These are phyloP conservation scores for Ceraclea dissimilis DNA, from an alignment of 2,888 invertebrate species.

Conservation along the genomic window DNA sequence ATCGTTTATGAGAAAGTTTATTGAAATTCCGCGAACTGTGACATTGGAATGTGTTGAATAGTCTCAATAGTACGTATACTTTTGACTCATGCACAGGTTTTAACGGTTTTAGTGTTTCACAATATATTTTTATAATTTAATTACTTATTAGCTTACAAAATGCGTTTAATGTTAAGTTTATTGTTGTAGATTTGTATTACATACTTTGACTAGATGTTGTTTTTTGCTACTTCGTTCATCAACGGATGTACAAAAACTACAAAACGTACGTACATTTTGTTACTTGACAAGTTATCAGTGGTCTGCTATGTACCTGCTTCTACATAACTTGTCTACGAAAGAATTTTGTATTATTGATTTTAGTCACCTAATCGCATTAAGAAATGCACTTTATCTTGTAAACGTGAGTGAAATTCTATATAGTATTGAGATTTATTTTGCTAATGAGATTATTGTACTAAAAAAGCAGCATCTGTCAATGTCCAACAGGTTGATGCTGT, in stretches of 20 bases:
- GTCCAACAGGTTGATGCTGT: not conserved
- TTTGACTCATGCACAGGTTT: not conserved
- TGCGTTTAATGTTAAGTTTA: not conserved
- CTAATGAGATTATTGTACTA: too few species aligned
- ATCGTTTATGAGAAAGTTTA: not conserved
- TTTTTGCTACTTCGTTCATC: too few species aligned
- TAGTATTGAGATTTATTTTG: too few species aligned
- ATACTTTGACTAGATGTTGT: too few species aligned
- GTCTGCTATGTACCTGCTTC: too few species aligned
- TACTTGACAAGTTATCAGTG: too few species aligned
- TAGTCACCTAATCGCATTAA: not conserved
- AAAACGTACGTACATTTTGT: too few species aligned
- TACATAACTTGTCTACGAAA: not conserved
- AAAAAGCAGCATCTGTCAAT: not conserved
- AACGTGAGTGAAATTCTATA: too few species aligned
- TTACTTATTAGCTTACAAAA: not conserved
- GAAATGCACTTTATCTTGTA: not conserved
- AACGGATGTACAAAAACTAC: too few species aligned
- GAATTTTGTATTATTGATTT: not conserved
- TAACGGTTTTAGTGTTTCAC: not conserved
- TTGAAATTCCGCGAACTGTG: slow-evolving; percentile 1
- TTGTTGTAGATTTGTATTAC: too few species aligned
- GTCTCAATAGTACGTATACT: too few species aligned
- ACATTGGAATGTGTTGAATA: not conserved
- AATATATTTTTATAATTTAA: not conserved